phyloP scores from a whole-genome alignment of 2,113 vertebrate species.

The Silurus meridionalis region DNA sequence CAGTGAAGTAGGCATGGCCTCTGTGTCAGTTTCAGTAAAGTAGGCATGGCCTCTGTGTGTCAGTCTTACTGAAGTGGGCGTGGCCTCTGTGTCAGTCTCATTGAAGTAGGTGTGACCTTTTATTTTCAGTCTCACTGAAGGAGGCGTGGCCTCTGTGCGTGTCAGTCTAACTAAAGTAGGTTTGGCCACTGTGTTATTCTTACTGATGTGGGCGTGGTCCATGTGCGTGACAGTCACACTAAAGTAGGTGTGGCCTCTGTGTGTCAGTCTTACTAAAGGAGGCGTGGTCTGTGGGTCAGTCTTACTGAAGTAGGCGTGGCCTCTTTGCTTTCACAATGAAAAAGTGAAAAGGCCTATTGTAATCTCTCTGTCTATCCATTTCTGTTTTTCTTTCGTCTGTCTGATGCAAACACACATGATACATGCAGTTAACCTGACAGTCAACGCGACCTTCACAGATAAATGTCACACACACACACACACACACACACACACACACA shows the following conservation, averaged over 20 bases:
- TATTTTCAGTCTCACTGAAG: not conserved
- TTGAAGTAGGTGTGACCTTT: not conserved
- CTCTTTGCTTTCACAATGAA: not conserved
- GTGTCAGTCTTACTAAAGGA: not conserved
- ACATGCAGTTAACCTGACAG: not conserved
- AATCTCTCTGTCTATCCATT: not conserved
- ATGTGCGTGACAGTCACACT: not conserved
- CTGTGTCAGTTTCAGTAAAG: not conserved
- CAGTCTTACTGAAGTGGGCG: not conserved
- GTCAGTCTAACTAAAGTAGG: not conserved
- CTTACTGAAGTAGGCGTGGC: not conserved
- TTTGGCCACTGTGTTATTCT: not conserved
- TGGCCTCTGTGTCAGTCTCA: not conserved
- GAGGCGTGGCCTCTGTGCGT: not conserved
- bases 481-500: constrained; percentile 19
- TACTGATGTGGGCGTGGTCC: not conserved
- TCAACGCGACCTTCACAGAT: not conserved
- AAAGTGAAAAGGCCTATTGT: not conserved
- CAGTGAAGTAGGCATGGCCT: not conserved
- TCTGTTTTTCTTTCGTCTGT: not conserved
- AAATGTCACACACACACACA: not conserved
- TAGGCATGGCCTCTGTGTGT: not conserved
- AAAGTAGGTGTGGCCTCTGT: not conserved
- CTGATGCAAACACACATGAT: not conserved
- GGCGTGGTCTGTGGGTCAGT: not conserved